phyloP scores from a whole-genome alignment of 64 coral and sea anemone species.

The Stichodactyla mertensii region DNA sequence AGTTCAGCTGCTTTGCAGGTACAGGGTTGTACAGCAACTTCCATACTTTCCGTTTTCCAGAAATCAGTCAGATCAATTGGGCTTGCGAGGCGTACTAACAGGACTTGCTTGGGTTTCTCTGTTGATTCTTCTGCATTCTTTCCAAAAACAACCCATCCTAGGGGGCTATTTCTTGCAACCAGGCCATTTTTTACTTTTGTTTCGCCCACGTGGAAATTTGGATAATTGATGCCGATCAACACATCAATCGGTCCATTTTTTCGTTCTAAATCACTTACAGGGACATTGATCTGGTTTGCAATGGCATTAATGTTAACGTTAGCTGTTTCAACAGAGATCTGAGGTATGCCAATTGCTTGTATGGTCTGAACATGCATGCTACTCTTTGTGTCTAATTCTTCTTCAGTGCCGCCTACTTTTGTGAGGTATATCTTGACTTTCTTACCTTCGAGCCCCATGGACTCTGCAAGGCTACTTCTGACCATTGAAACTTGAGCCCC shows the following conservation, averaged over 20 bases:
- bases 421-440: constrained; percentile 51
- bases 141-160: constrained; percentile 73
- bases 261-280: constrained; percentile 1
- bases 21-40: constrained; percentile 46
- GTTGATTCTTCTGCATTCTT: constrained; percentile 1
- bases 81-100: background rate
- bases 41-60: constrained; percentile 81
- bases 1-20: constrained; percentile 43
- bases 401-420: constrained; percentile 58
- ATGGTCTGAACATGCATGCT: constrained; percentile 23
- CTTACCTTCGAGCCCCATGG: constrained; percentile 21
- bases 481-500: constrained; percentile 59
- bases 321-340: constrained; percentile 31
- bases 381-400: constrained; percentile 36
- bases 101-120: background rate
- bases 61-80: constrained; percentile 64
- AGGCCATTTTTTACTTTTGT: constrained; percentile 56
- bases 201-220: constrained; percentile 58
- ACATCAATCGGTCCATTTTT: constrained; percentile 60
- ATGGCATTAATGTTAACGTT: constrained; percentile 28
- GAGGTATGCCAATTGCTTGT: constrained; percentile 55
- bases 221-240: constrained; percentile 67
- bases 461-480: constrained; percentile 30
- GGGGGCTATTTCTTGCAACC: constrained; percentile 49
- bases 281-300: constrained; percentile 28